A percentile compares a stretch with the other conserved stretches of the same genome.
Conservation (phyloP, 2,113 vertebrate species). For the Semnornis frantzii region DNA sequence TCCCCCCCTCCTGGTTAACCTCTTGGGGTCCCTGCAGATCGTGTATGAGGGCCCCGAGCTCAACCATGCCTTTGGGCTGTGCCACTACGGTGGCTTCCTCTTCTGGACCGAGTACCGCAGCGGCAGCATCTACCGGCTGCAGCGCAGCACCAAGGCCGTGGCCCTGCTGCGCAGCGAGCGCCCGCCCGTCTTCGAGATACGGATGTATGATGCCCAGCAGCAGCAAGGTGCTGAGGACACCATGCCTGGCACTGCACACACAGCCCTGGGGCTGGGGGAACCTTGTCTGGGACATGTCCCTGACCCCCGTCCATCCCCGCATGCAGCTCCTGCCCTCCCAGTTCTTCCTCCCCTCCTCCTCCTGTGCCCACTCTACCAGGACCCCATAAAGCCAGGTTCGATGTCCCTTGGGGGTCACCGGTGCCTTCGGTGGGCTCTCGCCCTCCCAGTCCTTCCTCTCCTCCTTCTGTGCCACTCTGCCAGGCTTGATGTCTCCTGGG, state of each 20-base stretch:
- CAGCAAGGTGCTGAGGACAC: constrained; percentile 85
- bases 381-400: not conserved
- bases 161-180: constrained; percentile 92
- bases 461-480: fast-evolving
- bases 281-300: too few relatives aligned
- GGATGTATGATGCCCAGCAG: constrained; percentile 96
- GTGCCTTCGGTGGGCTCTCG: too few relatives aligned
- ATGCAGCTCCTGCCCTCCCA: too few relatives aligned
- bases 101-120: constrained; percentile 98
- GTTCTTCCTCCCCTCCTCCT: too few relatives aligned
- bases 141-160: constrained; percentile 83
- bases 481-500: not conserved
- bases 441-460: not conserved
- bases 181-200: constrained; percentile 96
- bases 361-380: too few relatives aligned
- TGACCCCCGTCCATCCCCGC: too few relatives aligned
- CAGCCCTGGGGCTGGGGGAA: too few relatives aligned
- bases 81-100: constrained; percentile 92
- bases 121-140: constrained; percentile 92
- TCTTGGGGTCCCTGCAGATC: constrained; percentile 71
- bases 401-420: not conserved
- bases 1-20: not conserved
- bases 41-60: constrained; percentile 93
- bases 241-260: not conserved
- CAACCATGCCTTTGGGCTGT: constrained; percentile 94